phyloP scores from a whole-genome alignment of 1,140 invertebrate species.

The Bilobella aurantiaca region DNA sequence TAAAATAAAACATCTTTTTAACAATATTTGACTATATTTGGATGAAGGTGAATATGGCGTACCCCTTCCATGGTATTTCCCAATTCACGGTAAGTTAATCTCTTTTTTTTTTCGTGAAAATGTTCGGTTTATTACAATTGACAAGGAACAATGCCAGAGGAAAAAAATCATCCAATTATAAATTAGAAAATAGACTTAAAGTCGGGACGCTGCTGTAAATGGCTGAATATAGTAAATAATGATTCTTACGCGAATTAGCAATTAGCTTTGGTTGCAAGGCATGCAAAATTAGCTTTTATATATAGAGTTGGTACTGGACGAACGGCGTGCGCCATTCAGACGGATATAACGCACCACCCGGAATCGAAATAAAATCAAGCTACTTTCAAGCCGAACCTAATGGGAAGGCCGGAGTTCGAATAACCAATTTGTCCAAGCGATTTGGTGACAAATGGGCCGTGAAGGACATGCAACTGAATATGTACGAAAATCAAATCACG shows the following conservation, averaged over 20 bases:
- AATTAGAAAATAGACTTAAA: too few relatives aligned
- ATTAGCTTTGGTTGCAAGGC: too few relatives aligned
- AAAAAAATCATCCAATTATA: too few relatives aligned
- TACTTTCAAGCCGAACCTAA: constrained; percentile 50
- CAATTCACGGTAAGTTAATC: constrained; percentile 37
- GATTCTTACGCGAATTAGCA: too few relatives aligned
- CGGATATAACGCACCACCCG: constrained; percentile 41
- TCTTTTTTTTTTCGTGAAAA: too few relatives aligned
- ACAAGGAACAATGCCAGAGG: too few relatives aligned
- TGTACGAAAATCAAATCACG: constrained; percentile 55
- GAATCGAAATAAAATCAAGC: constrained; percentile 39
- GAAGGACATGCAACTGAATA: constrained; percentile 55
- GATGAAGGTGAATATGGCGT: constrained; percentile 39
- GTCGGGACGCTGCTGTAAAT: too few relatives aligned
- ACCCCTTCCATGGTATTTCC: constrained; percentile 44
- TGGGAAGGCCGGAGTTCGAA: constrained; percentile 50
- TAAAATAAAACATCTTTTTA: not conserved
- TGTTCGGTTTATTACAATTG: too few relatives aligned
- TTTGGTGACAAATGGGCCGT: constrained; percentile 41
- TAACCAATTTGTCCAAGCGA: constrained; percentile 48
- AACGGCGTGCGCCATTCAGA: constrained; percentile 33
- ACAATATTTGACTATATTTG: too few relatives aligned
- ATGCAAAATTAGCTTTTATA: too few relatives aligned
- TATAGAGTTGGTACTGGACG: constrained; percentile 38
- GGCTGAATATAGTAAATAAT: too few relatives aligned